Percentiles rank a stretch among this genome's conserved stretches.
Conservation (phyloP, 2,888 invertebrate genomes). For the Aromia moschata region DNA sequence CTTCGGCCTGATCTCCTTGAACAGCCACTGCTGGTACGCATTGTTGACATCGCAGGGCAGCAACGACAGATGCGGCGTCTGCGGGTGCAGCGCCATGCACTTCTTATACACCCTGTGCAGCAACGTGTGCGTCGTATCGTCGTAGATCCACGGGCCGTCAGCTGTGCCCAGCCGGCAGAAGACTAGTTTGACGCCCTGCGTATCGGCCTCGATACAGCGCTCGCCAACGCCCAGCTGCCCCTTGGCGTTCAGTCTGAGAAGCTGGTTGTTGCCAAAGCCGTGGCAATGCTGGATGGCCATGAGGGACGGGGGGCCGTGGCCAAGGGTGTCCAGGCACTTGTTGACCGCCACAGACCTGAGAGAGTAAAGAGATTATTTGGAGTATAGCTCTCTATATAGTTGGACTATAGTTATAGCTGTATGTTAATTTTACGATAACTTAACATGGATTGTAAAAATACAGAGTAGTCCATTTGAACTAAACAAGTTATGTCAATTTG, state of each 20-base stretch:
- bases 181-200: conserved; percentile 85
- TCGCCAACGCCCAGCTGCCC: conserved; percentile 95
- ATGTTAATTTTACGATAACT: too few relatives aligned
- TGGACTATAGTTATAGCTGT: too few relatives aligned
- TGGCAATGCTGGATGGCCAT: conserved; percentile 94
- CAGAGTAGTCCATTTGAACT: too few relatives aligned
- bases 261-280: conserved; percentile 93
- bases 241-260: conserved; percentile 89
- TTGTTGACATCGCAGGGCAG: conserved; percentile 87
- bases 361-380: not conserved
- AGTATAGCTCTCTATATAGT: too few relatives aligned
- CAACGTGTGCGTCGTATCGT: conserved; percentile 77
- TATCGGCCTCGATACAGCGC: conserved; percentile 91
- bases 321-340: conserved; percentile 93
- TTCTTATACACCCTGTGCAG: conserved; percentile 81
- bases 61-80: conserved; percentile 78
- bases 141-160: conserved; percentile 94
- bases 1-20: conserved; percentile 77
- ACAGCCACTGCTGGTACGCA: conserved; percentile 89
- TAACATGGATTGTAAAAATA: too few relatives aligned
- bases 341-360: conserved; percentile 80
- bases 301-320: conserved; percentile 88
- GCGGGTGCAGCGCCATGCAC: conserved; percentile 86
- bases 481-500: too few relatives aligned
- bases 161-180: conserved; percentile 93